Base-by-base conservation (phyloP, 2,797 vertebrate genomes). In the Spea hammondii region DNA sequence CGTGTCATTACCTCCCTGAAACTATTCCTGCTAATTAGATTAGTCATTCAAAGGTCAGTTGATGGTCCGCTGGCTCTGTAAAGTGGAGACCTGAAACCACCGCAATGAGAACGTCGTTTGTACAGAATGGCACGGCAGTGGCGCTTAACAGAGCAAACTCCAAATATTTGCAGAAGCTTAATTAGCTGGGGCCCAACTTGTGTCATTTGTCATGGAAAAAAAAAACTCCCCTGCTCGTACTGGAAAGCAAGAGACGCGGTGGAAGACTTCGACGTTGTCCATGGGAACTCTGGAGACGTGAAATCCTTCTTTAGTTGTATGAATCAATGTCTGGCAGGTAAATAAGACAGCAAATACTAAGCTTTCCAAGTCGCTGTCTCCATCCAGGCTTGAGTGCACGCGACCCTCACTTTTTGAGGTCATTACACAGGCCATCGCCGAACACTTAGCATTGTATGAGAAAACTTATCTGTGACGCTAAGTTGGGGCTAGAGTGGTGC, bases 31-130 rank as follows among this genome's bases (percentile, higher is more conserved):
- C 70, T 60, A 72, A 72, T 72, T 32, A 47, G 46, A 59, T 49
- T 55, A 77, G 50, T 77, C 65, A 76, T 12, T 67, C n/a, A 62
- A 14, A 70, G 74, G 74, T 77, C 74, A 77, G 11, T 5, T 57
- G 66, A 77, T 55, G 74, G 65, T 77, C 66, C 55, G 32, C 6
- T 77, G 74, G 17, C 47, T 77, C 46, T 77, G 14, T 62, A 72
- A 60, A 72, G 65, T 32, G 55, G 66, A 76, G 51, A 68, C 65
- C 8, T 60, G 54, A 77, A 57, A 54, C 64, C 50, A 44, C 8
- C 32, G 55, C 55, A 60, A 17, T 13, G 65, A 68, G n/a, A 65
- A 68, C 4, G n/a, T 8, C 10, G 13, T 7, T 50, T 65, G 14
- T 65, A 75, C 13, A 69, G 65, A 77, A 50, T 44, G 66, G 46